Percentiles rank a stretch among this genome's conserved stretches.
phyloP scores from a whole-genome alignment of 35 echinoderm and acorn worm genomes.

The Apostichopus japonicus region DNA sequence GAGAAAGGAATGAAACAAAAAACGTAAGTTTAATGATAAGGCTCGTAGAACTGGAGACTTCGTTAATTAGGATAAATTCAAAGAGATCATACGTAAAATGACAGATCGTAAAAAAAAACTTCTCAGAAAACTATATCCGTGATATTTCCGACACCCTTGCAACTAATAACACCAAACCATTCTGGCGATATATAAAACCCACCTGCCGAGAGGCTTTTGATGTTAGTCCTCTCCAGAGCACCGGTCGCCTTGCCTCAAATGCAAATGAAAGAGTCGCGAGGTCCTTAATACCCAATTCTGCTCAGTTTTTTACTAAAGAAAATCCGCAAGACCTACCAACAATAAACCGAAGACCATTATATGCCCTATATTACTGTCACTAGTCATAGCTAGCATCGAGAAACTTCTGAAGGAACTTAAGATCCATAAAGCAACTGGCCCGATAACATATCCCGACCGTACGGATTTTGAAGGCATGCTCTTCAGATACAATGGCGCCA shows the following conservation, averaged over 20 bases:
- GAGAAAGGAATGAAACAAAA: slow-evolving; percentile 54
- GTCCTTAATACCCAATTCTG: slow-evolving; percentile 50
- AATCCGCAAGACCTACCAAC: slow-evolving; percentile 21
- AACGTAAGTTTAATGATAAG: slow-evolving; percentile 52
- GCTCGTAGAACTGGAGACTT: not conserved
- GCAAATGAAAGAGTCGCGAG: slow-evolving; percentile 50
- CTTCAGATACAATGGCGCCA: not conserved
- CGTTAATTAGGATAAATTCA: not conserved
- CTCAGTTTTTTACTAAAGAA: slow-evolving; percentile 67
- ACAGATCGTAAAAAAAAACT: not conserved
- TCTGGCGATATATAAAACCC: slow-evolving; percentile 68
- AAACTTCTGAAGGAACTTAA: slow-evolving; percentile 28
- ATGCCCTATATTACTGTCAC: slow-evolving; percentile 51
- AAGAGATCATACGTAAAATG: not conserved
- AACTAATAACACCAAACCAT: slow-evolving; percentile 50
- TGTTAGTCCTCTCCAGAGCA: slow-evolving; percentile 12
- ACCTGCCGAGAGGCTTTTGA: slow-evolving; percentile 50
- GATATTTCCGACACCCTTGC: slow-evolving; percentile 32
- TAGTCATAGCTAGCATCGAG: not conserved
- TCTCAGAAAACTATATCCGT: slow-evolving; percentile 26
- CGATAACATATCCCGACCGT: no score
- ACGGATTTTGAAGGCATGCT: not conserved
- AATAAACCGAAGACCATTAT: not conserved
- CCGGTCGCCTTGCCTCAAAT: slow-evolving; percentile 4
- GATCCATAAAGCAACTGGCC: not conserved